Evolutionary conservation across 2,888 invertebrate genomes (phyloP).

Genomic region (Drosophila neonasuta): DNA sequence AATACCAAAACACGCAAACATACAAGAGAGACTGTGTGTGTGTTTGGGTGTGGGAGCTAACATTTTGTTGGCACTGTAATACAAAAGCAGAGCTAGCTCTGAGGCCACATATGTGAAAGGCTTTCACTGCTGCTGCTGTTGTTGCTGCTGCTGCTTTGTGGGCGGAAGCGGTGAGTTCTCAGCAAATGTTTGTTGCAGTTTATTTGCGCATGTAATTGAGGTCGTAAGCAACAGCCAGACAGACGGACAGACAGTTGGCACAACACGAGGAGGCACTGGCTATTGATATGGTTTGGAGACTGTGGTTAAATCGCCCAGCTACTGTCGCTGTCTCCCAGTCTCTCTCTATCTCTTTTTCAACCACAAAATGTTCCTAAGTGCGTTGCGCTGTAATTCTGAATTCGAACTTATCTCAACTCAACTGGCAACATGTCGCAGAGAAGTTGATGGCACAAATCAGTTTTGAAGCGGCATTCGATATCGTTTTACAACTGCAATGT

Average conservation of each 20-base stretch:
- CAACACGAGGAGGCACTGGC: slow-evolving; percentile 13
- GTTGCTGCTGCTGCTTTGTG: slow-evolving; percentile 17
- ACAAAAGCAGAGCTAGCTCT: slow-evolving; percentile 42
- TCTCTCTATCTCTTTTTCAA: slow-evolving; percentile 3
- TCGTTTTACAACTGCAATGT: not conserved
- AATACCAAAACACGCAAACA: slow-evolving; percentile 58
- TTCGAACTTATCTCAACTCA: not conserved
- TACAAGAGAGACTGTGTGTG: slow-evolving; percentile 8
- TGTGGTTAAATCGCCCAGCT: slow-evolving; percentile 15
- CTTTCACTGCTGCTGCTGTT: slow-evolving; percentile 5
- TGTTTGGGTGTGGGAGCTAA: slow-evolving; percentile 19
- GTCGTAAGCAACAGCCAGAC: slow-evolving; percentile 66
- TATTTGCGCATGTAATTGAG: slow-evolving; percentile 75
- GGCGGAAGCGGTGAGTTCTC: slow-evolving; percentile 57
- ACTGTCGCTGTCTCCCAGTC: slow-evolving; percentile 1
- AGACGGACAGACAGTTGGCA: slow-evolving; percentile 24
- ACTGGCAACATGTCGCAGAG: slow-evolving; percentile 2
- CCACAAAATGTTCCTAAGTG: slow-evolving; percentile 34
- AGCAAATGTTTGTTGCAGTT: slow-evolving; percentile 75
- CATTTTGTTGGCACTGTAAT: slow-evolving; percentile 43
- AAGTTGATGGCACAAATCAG: slow-evolving; percentile 18
- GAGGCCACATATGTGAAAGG: slow-evolving; percentile 38
- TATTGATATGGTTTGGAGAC: slow-evolving; percentile 40
- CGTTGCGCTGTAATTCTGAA: slow-evolving; percentile 37
- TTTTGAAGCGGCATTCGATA: slow-evolving; percentile 7